Evolutionary conservation across 2,113 vertebrate genomes (phyloP), one percentile per base, ranked within the genome.

Genomic region (Poeciliopsis turrubarensis): DNA sequence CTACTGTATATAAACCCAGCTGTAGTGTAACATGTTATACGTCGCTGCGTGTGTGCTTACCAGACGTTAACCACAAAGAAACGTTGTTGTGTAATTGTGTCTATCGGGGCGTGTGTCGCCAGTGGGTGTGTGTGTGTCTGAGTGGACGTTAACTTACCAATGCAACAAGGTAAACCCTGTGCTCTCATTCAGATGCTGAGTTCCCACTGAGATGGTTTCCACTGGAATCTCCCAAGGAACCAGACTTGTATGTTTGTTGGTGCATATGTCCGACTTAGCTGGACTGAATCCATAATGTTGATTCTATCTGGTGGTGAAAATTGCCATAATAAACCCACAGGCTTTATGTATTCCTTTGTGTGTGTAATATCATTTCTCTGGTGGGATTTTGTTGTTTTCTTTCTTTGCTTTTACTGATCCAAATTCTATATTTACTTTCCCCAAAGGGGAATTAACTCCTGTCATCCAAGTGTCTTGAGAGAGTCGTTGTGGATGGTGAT

Each of bases 251-350:
- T 86, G 74, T 77, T 68, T 10, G 82, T 80, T 90, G 84, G 86
- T 89, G 80, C 70, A 37, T 82, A 72, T 86, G 65, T 85, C 79
- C 85, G 71, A 66, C 68, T 79, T 80, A 47, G 66, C 80, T 82
- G 86, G 83, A 84, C 67, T 60, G 84, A 85, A 85, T 91, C 84
- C 73, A 47, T 47, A 10, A 60, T 91, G 88, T 86, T 80, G 83
- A 89, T 89, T 91, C 90, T 86, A 60, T 90, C 87, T 75, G 84
- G 80, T 90, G 77, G 80, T 86, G 80, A 71, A 75, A 88, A 78
- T 73, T 89, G 90, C 82, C 88, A 87, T 85, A 92, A 88, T 92
- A 92, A 93, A 92, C 51, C 80, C 78, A 81, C 78, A 66, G 83
- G 79, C 73, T 90, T 91, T 83, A 89, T 79, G 70, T 73, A 77